Evolutionary conservation across 2,888 invertebrate genomes (phyloP), one percentile per base, ranked within the genome.

Genomic region (Meteorus cinctellus): DNA sequence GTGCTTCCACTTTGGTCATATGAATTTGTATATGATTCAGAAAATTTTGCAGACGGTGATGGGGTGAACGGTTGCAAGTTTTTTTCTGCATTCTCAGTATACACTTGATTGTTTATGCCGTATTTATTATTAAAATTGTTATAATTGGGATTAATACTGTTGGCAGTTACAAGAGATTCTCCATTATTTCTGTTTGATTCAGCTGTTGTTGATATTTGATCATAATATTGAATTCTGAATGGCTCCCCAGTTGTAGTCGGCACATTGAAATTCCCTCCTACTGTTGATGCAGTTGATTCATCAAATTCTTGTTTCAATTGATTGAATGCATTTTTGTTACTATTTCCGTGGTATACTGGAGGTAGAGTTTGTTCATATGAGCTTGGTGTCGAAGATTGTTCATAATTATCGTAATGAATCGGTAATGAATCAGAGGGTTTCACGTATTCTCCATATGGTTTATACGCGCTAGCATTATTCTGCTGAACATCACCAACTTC

Each of bases 391-490:
- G 89, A 86, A 0, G 88, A 88, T 1, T 85, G 81, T 1, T 87
- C 83, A 62, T 87, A 88, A 71, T 89, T 87, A 31, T 88, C 87
- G 45, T 80, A 84, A 34, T 55, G 3, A 55, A 90, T 87, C 2
- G 90, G 90, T 2, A 88, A 88, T 5, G 88, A 91, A 65, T 88
- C 91, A 6, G 90, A 82, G 1, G 92, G 91, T 82, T 91, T 91
- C 0, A 91, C 90, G 31, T 90, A 89, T 29, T 89, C 89, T 0
- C 92, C 92, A 68, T 92, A 92, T 8, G 91, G 91, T 59, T 85
- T 81, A 29, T 90, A 88, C 45, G 90, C 87, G 67, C 81, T 75
- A 4, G 86, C 80, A 14, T 90, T 90, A 80, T 91, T 91, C 78
- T 92, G 92, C 78, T 91, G 91, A 82, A 89, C 87, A 2, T 86